A percentile compares a stretch with the other conserved stretches of the same genome.
These are phyloP conservation scores for Gisinianus flammeolus DNA, from an alignment of 2,888 invertebrate genomes.

Conservation along the genomic window DNA sequence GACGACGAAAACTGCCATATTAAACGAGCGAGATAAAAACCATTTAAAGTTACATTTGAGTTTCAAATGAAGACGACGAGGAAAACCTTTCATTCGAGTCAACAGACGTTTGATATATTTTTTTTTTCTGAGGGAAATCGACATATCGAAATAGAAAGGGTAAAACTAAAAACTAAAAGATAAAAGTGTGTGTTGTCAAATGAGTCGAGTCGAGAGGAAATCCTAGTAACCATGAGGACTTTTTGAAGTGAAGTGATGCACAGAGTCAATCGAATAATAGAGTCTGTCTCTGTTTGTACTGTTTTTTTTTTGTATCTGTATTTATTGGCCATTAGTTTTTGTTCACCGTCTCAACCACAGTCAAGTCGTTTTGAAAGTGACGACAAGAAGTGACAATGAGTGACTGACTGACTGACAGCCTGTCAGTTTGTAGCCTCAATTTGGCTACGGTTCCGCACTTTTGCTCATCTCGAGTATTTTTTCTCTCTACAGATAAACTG, in stretches of 20 bases:
- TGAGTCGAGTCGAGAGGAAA: no score
- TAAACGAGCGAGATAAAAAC: no score
- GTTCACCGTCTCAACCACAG: background rate
- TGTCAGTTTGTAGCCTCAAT: conserved; percentile 34
- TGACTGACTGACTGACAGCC: conserved; percentile 30
- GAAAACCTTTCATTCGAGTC: no score
- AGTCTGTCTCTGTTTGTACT: background rate
- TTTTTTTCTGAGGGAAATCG: no score
- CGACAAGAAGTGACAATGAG: conserved; percentile 24
- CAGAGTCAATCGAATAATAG: conserved; percentile 11
- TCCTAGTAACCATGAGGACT: background rate
- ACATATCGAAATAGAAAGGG: no score
- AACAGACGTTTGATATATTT: no score
- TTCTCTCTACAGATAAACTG: no score
- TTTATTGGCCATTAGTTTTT: background rate
- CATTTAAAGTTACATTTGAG: no score
- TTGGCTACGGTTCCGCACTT: conserved; percentile 30
- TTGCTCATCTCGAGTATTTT: conserved; percentile 11
- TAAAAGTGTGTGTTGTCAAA: conserved; percentile 4
- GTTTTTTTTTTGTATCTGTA: background rate
- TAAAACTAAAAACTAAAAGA: no score
- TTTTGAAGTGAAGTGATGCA: background rate
- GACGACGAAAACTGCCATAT: no score
- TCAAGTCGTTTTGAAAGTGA: background rate
- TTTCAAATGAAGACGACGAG: no score